Evolutionary conservation across 2,888 invertebrate genomes (phyloP).

Genomic region (Eupithecia dodoneata): DNA sequence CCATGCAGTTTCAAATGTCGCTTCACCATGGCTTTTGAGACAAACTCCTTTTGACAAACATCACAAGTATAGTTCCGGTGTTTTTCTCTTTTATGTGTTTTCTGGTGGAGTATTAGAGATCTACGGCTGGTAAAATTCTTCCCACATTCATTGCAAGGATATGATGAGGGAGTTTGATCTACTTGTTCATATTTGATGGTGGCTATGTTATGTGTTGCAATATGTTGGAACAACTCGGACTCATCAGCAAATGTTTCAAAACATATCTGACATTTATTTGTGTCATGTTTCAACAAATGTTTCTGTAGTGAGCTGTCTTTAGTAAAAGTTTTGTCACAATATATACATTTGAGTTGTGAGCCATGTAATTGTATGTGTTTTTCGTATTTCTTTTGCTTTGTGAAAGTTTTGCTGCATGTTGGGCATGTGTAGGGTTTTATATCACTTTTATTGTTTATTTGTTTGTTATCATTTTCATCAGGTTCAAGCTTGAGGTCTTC

Average conservation of each 20-base stretch:
- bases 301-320: constrained; percentile 60
- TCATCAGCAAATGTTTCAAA: constrained; percentile 47
- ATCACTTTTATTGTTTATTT: constrained; percentile 15
- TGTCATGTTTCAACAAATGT: constrained; percentile 64
- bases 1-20: constrained; percentile 83
- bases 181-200: constrained; percentile 21
- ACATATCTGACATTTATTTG: constrained; percentile 50
- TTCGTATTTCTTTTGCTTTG: constrained; percentile 71
- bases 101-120: constrained; percentile 24
- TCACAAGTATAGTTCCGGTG: constrained; percentile 70
- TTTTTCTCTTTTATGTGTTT: constrained; percentile 47
- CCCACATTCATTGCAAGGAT: constrained; percentile 27
- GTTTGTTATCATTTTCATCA: constrained; percentile 36
- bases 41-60: constrained; percentile 75
- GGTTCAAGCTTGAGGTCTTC: constrained; percentile 42
- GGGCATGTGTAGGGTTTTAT: constrained; percentile 59
- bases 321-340: constrained; percentile 64
- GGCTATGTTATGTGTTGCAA: constrained; percentile 27
- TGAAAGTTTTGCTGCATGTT: constrained; percentile 77
- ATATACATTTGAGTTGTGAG: constrained; percentile 53
- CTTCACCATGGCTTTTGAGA: constrained; percentile 66
- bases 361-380: constrained; percentile 77
- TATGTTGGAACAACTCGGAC: constrained; percentile 49
- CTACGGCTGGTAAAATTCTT: neutral
- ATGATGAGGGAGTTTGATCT: neutral